Base-by-base conservation (phyloP, 1,140 invertebrate species). In the Bombus fervidus region DNA sequence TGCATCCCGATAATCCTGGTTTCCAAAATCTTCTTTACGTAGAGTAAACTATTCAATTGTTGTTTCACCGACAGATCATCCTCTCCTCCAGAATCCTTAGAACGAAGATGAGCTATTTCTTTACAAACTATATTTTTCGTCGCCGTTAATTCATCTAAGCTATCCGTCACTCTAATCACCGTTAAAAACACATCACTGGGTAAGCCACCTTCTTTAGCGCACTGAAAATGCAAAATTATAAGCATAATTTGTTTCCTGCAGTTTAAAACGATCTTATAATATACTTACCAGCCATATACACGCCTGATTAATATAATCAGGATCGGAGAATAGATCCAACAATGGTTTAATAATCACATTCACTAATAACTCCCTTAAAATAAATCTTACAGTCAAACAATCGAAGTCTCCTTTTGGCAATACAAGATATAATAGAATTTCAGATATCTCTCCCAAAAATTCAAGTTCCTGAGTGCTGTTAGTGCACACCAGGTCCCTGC, bases 301-400 rank as follows among this genome's bases (percentile, higher is more conserved):
- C 78, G 97, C 96, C 95, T 98, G 97, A 96, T 99, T 99, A 88
- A 99, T 97, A 94, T 98, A 99, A 96, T 99, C 98, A 82, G 99
- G 98, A 95, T 99, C 98, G 47, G 98, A 98, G 74, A 99, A 95
- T 90, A 98, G 95, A 93, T 97, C 96, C 66, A 99, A 96, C 9
- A 98, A 94, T 10, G 98, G 98, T 87, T 97, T 95, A 83, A 99
- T 96, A 69, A 99, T 96, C 88, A 96, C 96, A 91, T 98, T 97
- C 37, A 97, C 96, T 90, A 99, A 96, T 69, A 99, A 96, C 94
- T 99, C 98, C 92, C 98, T 96, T 59, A 98, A 95, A 77, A 98
- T 96, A 91, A 97, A 96, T 89, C 97, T 96, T 69, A 98, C 96
- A 47, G 98, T 96, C 91, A 97, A 96, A 94, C 98, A 98, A 86